Base-by-base conservation (phyloP, 2,113 vertebrate species). In the Physeter macrocephalus region DNA sequence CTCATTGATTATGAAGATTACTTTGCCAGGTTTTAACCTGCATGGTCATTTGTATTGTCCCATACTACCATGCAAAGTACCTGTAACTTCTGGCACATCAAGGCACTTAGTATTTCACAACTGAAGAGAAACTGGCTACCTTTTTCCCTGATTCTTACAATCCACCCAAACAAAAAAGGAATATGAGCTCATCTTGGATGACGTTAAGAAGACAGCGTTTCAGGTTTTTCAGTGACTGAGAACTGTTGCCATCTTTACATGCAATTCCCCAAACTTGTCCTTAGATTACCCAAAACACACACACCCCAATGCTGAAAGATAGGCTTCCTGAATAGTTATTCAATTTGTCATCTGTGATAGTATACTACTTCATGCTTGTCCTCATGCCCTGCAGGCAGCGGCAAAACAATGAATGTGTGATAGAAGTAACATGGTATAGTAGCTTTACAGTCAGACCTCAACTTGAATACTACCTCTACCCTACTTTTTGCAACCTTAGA, bases 131-230 rank as follows among this genome's bases (percentile, higher is more conserved):
- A 80, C 6, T 7, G 6, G 94, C 64, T 78, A 75, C 31, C 18
- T 5, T 93, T 92, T 46, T n/a, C 71, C 10, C 12, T 75, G 34
- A 9, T 41, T 64, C 31, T 96, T 88, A 77, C 6, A 94, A 92
- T 90, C 21, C 41, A 8, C 27, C 95, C 69, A 95, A 92, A 87
- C 64, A 92, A 92, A 96, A 96, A 91, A 91, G 11, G 75, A 93
- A 80, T 75, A 87, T 83, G 59, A 92, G 96, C 11, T 92, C 23
- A 80, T 66, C 36, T 36, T 67, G 15, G 27, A 13, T 80, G 31
- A 67, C 27, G 34, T 54, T 82, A 95, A 93, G 52, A 95, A 94
- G 75, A 90, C 3, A 93, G 54, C 36, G 81, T 96, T 88, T 88
- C 57, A 91, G 36, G 57, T 66, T 66, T 82, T 72, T 66, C 59